These are phyloP conservation scores for Pseudomugil tenellus DNA, from an alignment of 2,797 vertebrate species.

Conservation along the genomic window DNA sequence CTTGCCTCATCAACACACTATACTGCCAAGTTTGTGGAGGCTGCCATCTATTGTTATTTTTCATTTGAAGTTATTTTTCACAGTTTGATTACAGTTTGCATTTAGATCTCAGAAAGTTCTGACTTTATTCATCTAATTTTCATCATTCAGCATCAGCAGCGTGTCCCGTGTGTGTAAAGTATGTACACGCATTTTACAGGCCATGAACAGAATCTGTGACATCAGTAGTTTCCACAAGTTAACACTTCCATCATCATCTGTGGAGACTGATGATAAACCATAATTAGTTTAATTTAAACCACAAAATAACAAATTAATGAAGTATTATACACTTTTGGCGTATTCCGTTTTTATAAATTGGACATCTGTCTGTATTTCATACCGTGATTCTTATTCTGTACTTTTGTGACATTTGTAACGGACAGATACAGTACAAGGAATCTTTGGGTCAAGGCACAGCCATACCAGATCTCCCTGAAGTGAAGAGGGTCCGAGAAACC, in stretches of 20 bases:
- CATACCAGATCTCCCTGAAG: conserved; percentile 94
- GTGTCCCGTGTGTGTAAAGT: neutral
- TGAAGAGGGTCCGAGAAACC: conserved; percentile 94
- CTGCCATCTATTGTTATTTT: neutral
- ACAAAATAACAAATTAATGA: conserved; percentile 33
- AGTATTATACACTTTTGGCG: conserved; percentile 4
- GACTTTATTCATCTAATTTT: no score
- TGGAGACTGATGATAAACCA: neutral
- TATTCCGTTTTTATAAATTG: no score
- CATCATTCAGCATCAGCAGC: neutral
- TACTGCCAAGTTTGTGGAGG: conserved; percentile 7
- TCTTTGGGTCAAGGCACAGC: conserved; percentile 90
- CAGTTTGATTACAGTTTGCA: no score
- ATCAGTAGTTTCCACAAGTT: conserved; percentile 2
- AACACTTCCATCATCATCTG: conserved; percentile 1
- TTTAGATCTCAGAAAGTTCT: neutral
- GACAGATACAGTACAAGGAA: conserved; percentile 96
- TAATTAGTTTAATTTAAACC: conserved; percentile 17
- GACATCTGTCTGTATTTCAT: conserved; percentile 18
- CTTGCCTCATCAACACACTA: neutral
- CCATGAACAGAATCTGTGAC: neutral
- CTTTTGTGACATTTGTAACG: conserved; percentile 51
- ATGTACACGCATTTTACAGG: no score
- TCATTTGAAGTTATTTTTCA: neutral
- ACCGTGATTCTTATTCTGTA: conserved; percentile 52